phyloP scores from a whole-genome alignment of 2,888 invertebrate genomes.

The Lymantria monacha region DNA sequence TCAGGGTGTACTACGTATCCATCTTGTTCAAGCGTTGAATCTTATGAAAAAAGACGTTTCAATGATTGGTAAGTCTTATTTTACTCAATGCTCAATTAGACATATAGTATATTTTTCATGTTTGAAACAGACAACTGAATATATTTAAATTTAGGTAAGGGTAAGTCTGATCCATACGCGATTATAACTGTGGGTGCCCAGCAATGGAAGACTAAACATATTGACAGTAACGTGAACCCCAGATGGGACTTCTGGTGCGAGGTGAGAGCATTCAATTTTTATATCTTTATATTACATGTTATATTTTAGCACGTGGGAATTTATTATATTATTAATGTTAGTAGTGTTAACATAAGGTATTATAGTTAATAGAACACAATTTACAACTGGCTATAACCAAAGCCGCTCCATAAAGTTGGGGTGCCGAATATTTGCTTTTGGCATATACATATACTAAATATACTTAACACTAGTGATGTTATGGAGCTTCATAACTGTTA shows the following conservation, averaged over 20 bases:
- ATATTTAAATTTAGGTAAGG: conserved; percentile 83
- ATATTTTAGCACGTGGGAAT: conserved; percentile 23
- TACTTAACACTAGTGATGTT: too few species aligned
- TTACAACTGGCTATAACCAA: background rate
- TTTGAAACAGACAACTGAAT: too few species aligned
- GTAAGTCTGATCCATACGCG: conserved; percentile 99
- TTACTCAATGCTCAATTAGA: background rate
- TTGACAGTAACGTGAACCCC: conserved; percentile 96
- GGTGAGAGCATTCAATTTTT: conserved; percentile 80
- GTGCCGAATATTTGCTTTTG: too few species aligned
- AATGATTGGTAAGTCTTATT: conserved; percentile 88
- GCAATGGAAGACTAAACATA: conserved; percentile 95
- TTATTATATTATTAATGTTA: conserved; percentile 9
- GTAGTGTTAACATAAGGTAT: conserved; percentile 3
- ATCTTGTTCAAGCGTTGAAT: conserved; percentile 96
- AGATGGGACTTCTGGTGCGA: conserved; percentile 99
- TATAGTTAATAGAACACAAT: background rate
- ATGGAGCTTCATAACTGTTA: too few species aligned
- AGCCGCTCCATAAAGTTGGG: background rate
- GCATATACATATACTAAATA: too few species aligned
- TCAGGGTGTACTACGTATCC: conserved; percentile 96
- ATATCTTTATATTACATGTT: conserved; percentile 11
- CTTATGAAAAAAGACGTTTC: conserved; percentile 98
- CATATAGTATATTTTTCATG: too few species aligned
- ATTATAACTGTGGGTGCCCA: conserved; percentile 95